phyloP scores from a whole-genome alignment of 2,888 invertebrate genomes.

The Alcis repandata region DNA sequence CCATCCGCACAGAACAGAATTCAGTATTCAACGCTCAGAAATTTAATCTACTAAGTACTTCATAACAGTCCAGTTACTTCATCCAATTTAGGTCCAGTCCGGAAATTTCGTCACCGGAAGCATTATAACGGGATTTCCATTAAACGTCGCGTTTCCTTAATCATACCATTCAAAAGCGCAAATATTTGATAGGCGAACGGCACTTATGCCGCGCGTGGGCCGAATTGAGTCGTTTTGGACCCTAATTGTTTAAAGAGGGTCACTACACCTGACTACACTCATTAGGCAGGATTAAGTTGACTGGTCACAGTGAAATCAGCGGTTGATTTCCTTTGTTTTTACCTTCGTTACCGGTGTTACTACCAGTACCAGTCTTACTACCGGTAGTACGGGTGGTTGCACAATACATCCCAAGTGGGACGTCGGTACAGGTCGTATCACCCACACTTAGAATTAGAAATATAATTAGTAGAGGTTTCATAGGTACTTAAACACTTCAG shows the following conservation, averaged over 20 bases:
- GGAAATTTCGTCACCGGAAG: slow-evolving; percentile 28
- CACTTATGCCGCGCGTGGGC: slow-evolving; percentile 39
- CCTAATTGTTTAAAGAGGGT: slow-evolving; percentile 58
- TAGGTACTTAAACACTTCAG: no score
- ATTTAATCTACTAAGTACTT: slow-evolving; percentile 29
- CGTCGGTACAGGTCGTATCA: no score
- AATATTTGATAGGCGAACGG: slow-evolving; percentile 49
- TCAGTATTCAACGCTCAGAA: slow-evolving; percentile 8
- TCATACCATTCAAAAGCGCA: slow-evolving; percentile 45
- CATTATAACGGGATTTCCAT: slow-evolving; percentile 38
- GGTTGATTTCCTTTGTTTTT: background rate
- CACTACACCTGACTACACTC: slow-evolving; percentile 64
- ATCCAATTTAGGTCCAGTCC: slow-evolving; percentile 19
- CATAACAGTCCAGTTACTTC: slow-evolving; percentile 13
- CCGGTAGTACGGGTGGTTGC: no score
- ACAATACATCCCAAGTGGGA: no score
- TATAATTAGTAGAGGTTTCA: no score
- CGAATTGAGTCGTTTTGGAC: slow-evolving; percentile 54
- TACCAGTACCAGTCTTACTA: no score
- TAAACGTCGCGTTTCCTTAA: slow-evolving; percentile 46
- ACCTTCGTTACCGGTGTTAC: no score
- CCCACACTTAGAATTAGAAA: no score
- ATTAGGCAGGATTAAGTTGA: slow-evolving; percentile 61
- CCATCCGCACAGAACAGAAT: background rate
- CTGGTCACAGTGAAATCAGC: slow-evolving; percentile 17